Conservation (phyloP, 2,888 invertebrate genomes). For the Coleophora flavipennella region DNA sequence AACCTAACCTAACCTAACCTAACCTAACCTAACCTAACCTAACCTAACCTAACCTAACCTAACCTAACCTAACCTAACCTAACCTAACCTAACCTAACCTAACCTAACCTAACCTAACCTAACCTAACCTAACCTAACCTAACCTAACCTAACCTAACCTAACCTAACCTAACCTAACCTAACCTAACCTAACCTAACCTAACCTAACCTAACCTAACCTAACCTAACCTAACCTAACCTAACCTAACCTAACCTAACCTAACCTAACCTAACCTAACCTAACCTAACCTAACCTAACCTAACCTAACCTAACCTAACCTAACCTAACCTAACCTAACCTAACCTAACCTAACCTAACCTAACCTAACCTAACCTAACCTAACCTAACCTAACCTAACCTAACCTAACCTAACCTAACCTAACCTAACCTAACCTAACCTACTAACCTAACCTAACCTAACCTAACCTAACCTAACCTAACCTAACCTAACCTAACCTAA, state of each 20-base stretch:
- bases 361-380: slow-evolving; percentile 23
- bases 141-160: no score
- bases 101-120: no score
- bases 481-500: slow-evolving; percentile 11
- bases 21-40: slow-evolving; percentile 14
- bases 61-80: slow-evolving; percentile 10
- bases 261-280: slow-evolving; percentile 23
- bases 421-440: no score
- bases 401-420: slow-evolving; percentile 22
- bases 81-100: slow-evolving; percentile 10
- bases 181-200: slow-evolving; percentile 15
- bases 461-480: slow-evolving; percentile 17
- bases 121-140: no score
- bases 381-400: slow-evolving; percentile 23
- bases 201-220: slow-evolving; percentile 8
- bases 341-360: slow-evolving; percentile 24
- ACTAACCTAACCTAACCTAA: slow-evolving; percentile 19
- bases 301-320: slow-evolving; percentile 24
- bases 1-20: slow-evolving; percentile 15
- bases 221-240: slow-evolving; percentile 11
- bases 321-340: slow-evolving; percentile 24
- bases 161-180: slow-evolving; percentile 6
- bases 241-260: slow-evolving; percentile 14
- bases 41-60: slow-evolving; percentile 13
- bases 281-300: slow-evolving; percentile 24